Evolutionary conservation across 2,797 vertebrate species (phyloP), one percentile per base, ranked within the genome.

Genomic region (Pteropus rufus): DNA sequence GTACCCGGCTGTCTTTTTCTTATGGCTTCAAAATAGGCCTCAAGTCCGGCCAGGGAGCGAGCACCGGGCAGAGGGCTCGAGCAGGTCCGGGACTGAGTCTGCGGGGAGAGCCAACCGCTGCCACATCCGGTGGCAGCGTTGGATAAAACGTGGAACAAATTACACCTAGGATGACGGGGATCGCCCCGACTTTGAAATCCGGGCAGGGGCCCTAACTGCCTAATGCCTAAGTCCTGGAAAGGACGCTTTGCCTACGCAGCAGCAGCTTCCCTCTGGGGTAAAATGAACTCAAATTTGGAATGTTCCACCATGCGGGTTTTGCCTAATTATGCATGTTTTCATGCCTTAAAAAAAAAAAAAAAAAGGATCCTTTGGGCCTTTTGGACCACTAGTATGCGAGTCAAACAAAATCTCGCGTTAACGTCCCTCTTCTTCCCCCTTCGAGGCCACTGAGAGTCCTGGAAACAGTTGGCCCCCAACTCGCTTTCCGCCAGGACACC

Each of bases 321-420:
- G 56, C 86, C 67, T 36, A 83, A 77, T 29, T 62, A n/a, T 49
- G 23, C 49, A 46, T 41, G 73, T 52, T 52, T 14, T 16, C 12
- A 4, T 11, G 23, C 72, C 54, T 84, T 5, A 44, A 77, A 72
- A 79, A 91, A 70, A 34, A 67, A 36, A 34, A 34, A 34, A 24
- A 75, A 31, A 84, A 84, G 0, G 15, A 86, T 44, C 69, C 46
- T 82, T 65, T 77, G 67, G 79, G 19, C 54, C 49, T 65, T 81
- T 36, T 49, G 21, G 65, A 87, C 58, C 95, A 95, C 84, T 84
- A 90, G 94, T 85, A 94, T 92, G 70, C 97, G 96, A 96, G 88
- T 95, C 90, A 85, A 96, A 95, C 26, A 34, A 95, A 95, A 93
- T 85, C 84, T 80, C 29, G 7, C 12, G 88, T 82, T 92, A 70